These are phyloP conservation scores for Mechanitis mazaeus DNA, from an alignment of 2,888 invertebrate genomes.

Conservation along the genomic window DNA sequence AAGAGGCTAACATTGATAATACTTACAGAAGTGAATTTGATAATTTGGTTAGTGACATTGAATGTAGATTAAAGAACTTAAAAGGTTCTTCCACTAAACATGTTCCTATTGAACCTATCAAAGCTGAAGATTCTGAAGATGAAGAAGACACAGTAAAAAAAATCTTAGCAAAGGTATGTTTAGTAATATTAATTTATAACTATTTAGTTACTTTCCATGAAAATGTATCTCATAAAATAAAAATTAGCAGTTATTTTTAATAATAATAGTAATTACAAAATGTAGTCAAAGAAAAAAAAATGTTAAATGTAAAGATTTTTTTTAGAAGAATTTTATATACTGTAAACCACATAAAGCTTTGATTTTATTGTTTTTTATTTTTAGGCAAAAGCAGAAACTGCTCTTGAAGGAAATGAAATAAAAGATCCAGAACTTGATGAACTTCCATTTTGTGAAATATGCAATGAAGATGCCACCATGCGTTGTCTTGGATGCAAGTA, in stretches of 20 bases:
- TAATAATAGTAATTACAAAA: too few species aligned
- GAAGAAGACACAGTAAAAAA: constrained; percentile 55
- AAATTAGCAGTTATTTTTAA: too few species aligned
- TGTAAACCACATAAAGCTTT: background rate
- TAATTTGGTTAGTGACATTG: constrained; percentile 52
- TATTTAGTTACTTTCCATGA: background rate
- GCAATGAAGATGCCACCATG: constrained; percentile 86
- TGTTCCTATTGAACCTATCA: constrained; percentile 17
- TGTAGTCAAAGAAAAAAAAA: too few species aligned
- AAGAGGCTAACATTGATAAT: constrained; percentile 67
- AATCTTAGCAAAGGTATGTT: constrained; percentile 58
- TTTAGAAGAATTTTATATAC: too few species aligned
- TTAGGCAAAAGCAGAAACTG: constrained; percentile 54
- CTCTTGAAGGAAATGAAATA: constrained; percentile 45
- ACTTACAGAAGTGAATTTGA: constrained; percentile 60
- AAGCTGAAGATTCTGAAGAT: constrained; percentile 46
- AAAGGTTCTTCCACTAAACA: constrained; percentile 34
- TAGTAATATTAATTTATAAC: constrained; percentile 1
- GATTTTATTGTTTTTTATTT: constrained; percentile 11
- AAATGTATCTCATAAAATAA: too few species aligned
- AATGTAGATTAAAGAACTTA: constrained; percentile 52
- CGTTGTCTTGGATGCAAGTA: constrained; percentile 88
- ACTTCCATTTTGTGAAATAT: constrained; percentile 90
- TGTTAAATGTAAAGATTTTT: too few species aligned
- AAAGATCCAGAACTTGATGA: constrained; percentile 62